phyloP scores from a whole-genome alignment of 2,888 invertebrate genomes.

The Torymus auratus region DNA sequence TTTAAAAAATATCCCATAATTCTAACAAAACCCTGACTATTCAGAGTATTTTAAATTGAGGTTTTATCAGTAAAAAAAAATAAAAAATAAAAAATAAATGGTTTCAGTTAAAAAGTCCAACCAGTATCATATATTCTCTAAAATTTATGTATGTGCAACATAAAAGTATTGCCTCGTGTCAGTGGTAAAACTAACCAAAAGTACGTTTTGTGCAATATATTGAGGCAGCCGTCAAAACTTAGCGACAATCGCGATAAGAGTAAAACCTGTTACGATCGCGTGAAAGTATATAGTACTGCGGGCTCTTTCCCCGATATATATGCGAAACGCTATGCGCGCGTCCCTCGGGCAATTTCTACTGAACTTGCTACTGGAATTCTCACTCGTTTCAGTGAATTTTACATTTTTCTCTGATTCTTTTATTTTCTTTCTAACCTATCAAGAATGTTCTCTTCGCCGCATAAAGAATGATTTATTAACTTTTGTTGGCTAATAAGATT shows the following conservation, averaged over 20 bases:
- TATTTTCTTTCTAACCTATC: not conserved
- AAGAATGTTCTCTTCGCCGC: no score
- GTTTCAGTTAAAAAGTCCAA: no score
- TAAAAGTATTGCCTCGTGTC: no score
- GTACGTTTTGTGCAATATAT: not conserved
- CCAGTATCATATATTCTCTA: no score
- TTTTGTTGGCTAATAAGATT: no score
- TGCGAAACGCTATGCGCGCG: conserved; percentile 1
- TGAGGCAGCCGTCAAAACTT: conserved; percentile 20
- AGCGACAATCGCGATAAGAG: conserved; percentile 22
- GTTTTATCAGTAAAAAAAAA: no score
- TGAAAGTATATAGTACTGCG: not conserved
- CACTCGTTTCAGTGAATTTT: not conserved
- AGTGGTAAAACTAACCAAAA: not conserved
- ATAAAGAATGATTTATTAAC: no score
- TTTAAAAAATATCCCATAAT: no score
- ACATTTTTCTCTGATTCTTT: not conserved
- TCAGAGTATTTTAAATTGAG: no score
- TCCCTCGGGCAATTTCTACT: conserved; percentile 5
- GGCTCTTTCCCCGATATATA: not conserved
- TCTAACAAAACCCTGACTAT: no score
- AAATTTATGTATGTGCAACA: no score
- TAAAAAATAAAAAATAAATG: no score
- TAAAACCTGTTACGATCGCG: conserved; percentile 11
- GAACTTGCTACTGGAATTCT: not conserved